phyloP scores from a whole-genome alignment of 2,113 vertebrate species.

The Crotophaga sulcirostris region DNA sequence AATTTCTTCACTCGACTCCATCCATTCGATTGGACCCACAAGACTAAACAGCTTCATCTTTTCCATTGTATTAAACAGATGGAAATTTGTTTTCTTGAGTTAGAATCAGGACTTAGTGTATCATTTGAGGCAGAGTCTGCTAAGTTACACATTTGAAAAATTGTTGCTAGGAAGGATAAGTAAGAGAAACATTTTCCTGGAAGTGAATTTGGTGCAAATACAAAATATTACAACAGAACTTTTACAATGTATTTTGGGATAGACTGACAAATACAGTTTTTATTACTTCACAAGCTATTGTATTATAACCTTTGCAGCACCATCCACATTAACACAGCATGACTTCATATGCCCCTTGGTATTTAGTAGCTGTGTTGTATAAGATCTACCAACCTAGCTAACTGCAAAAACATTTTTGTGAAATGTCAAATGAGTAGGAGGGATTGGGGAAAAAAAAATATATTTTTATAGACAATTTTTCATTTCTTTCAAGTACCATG shows the following conservation, averaged over 20 bases:
- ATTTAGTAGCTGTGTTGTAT: neutral
- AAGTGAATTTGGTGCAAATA: neutral
- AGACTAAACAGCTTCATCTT: neutral
- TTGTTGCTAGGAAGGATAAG: neutral
- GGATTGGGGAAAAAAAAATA: neutral
- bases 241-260: neutral
- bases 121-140: neutral
- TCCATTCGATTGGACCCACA: neutral
- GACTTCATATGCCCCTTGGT: neutral
- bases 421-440: neutral
- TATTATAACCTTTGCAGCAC: neutral
- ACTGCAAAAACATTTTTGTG: neutral
- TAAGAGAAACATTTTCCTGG: neutral
- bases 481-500: neutral
- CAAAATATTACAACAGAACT: neutral
- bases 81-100: neutral
- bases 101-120: neutral
- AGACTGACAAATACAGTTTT: neutral
- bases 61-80: neutral
- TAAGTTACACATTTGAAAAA: constrained; percentile 56
- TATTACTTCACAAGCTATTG: neutral
- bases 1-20: neutral
- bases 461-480: fast-evolving
- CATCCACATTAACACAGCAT: neutral
- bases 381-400: neutral